phyloP scores from a whole-genome alignment of 2,113 vertebrate species.

The Neolamprologus kungweensis region DNA sequence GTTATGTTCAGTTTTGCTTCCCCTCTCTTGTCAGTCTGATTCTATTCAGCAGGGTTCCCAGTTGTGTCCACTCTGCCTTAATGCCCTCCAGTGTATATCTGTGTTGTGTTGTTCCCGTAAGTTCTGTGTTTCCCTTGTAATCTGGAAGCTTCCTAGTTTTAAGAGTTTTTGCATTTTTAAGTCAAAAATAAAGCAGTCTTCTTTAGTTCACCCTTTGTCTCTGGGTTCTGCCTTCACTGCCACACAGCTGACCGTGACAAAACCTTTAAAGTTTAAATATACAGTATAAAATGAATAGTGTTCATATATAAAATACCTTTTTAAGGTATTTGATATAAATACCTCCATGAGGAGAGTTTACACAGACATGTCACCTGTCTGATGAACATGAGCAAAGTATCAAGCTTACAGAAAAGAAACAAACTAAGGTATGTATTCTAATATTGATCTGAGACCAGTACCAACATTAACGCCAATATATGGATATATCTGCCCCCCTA shows the following conservation, averaged over 20 bases:
- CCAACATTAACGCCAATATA: rapidly evolving
- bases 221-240: background rate
- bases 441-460: background rate
- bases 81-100: background rate
- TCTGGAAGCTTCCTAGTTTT: background rate
- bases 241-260: background rate
- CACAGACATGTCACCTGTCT: background rate
- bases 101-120: background rate
- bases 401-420: background rate
- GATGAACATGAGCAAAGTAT: background rate
- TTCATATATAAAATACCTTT: background rate
- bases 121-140: background rate
- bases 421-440: background rate
- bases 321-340: background rate
- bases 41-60: background rate
- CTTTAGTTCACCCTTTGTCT: background rate
- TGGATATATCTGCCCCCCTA: background rate
- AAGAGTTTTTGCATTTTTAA: rapidly evolving
- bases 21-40: background rate
- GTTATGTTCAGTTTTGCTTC: background rate
- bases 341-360: background rate
- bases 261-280: background rate
- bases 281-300: background rate
- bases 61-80: background rate
- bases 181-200: background rate